These are phyloP conservation scores for Lateolabrax maculatus DNA, from an alignment of 2,797 vertebrate genomes.

Conservation along the genomic window DNA sequence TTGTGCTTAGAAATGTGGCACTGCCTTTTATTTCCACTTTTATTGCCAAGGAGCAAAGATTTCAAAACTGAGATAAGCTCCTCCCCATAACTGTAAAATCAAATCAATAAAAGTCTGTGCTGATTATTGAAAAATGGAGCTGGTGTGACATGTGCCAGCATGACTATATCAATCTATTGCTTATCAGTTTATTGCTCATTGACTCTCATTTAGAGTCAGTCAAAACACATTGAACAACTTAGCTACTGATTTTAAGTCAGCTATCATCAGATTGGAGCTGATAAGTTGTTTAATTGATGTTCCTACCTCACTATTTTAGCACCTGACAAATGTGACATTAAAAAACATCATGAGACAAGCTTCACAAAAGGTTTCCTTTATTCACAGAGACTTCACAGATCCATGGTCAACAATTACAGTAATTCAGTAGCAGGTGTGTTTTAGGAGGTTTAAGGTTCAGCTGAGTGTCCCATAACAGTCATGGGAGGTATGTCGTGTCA, in stretches of 20 bases:
- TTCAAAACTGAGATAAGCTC: conserved; percentile 59
- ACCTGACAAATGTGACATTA: neutral
- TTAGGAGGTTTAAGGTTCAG: conserved; percentile 65
- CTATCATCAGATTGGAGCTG: neutral
- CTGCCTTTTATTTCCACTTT: conserved; percentile 39
- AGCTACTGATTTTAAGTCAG: neutral
- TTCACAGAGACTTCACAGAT: conserved; percentile 81
- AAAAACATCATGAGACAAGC: neutral
- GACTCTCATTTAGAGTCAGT: conserved; percentile 14
- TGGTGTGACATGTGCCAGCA: neutral
- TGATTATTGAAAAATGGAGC: neutral
- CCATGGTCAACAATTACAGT: conserved; percentile 79
- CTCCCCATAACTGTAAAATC: conserved; percentile 22
- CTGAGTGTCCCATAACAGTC: conserved; percentile 67
- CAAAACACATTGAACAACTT: neutral
- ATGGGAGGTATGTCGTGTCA: conserved; percentile 71
- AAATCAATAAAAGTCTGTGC: neutral
- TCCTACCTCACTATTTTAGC: neutral
- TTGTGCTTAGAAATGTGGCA: neutral
- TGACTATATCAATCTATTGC: neutral
- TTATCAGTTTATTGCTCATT: neutral
- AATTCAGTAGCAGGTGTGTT: conserved; percentile 73
- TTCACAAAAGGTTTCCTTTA: conserved; percentile 71
- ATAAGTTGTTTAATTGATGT: neutral
- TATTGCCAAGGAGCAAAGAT: conserved; percentile 67